These are phyloP conservation scores for Rhineura floridana DNA, from an alignment of 2,113 vertebrate species.

Conservation along the genomic window DNA sequence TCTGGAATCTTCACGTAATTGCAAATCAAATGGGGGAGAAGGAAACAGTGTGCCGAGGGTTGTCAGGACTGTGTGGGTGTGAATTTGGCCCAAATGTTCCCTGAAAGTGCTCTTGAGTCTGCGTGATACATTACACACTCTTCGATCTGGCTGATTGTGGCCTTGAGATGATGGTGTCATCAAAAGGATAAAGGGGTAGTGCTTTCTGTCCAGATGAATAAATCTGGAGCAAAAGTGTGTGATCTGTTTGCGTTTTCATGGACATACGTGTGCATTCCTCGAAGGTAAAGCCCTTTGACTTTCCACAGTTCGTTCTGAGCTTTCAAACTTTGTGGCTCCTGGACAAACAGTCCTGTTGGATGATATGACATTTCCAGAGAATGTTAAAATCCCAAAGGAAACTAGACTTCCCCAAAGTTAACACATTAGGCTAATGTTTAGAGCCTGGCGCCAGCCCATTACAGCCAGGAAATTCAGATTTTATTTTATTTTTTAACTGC, in stretches of 20 bases:
- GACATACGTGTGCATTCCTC: background rate
- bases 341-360: conserved; percentile 39
- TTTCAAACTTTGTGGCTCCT: background rate
- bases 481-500: conserved; percentile 71
- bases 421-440: conserved; percentile 75
- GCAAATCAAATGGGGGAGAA: background rate
- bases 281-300: background rate
- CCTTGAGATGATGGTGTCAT: background rate
- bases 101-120: background rate
- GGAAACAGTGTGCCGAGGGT: background rate
- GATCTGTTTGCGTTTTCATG: too few species aligned
- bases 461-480: conserved; percentile 74
- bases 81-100: background rate
- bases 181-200: background rate
- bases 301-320: background rate
- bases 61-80: background rate
- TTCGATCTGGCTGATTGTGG: background rate
- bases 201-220: background rate
- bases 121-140: background rate
- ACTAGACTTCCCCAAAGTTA: conserved; percentile 82
- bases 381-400: conserved; percentile 75
- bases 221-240: background rate
- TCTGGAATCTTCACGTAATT: background rate
- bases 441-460: conserved; percentile 76
- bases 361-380: conserved; percentile 65